A percentile compares a stretch with the other conserved stretches of the same genome.
These are phyloP conservation scores for Thecocarcelia acutangulata DNA, from an alignment of 2,888 invertebrate genomes.

Conservation along the genomic window DNA sequence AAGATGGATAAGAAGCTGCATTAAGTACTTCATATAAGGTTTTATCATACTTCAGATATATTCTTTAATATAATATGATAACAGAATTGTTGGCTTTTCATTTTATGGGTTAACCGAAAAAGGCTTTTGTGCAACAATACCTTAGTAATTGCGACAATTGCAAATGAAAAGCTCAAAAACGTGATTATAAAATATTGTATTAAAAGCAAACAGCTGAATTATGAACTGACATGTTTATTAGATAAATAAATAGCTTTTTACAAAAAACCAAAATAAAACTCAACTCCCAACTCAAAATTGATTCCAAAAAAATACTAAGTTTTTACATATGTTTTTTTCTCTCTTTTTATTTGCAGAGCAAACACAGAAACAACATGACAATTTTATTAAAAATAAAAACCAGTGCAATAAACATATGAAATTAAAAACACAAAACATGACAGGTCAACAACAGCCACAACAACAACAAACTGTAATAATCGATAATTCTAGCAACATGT, in stretches of 20 bases:
- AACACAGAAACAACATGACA: constrained; percentile 70
- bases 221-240: constrained; percentile 69
- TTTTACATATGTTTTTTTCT: constrained; percentile 26
- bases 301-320: background rate
- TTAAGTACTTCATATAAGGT: too few species aligned
- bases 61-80: too few species aligned
- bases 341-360: constrained; percentile 67
- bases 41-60: too few species aligned
- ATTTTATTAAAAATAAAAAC: constrained; percentile 74
- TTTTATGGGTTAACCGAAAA: constrained; percentile 20
- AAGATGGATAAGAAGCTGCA: too few species aligned
- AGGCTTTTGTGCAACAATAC: constrained; percentile 55
- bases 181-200: constrained; percentile 68
- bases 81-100: too few species aligned
- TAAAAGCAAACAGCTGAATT: constrained; percentile 42
- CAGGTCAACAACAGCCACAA: constrained; percentile 69
- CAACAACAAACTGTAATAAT: constrained; percentile 62
- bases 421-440: constrained; percentile 75
- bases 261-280: constrained; percentile 11
- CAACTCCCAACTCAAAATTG: constrained; percentile 37
- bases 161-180: constrained; percentile 58
- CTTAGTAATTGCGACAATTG: constrained; percentile 68
- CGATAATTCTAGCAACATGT: constrained; percentile 60
- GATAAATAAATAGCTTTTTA: constrained; percentile 60
- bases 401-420: constrained; percentile 75